phyloP scores from a whole-genome alignment of 2,888 invertebrate genomes.

The Ganaspis brasiliensis region DNA sequence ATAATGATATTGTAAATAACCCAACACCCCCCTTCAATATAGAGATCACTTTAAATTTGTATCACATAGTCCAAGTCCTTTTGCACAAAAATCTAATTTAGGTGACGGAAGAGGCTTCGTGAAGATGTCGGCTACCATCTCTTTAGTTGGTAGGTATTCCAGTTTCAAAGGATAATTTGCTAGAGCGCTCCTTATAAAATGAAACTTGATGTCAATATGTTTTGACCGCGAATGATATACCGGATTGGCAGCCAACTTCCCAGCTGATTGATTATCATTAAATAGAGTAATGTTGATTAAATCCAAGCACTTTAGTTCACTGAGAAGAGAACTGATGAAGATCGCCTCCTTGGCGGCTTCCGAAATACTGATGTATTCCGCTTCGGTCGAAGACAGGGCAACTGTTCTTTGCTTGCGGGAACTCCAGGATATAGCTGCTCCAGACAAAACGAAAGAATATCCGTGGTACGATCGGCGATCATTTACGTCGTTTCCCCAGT shows the following conservation, averaged over 20 bases:
- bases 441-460: conserved; percentile 41
- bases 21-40: background rate
- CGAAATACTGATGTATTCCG: background rate
- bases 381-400: background rate
- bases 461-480: conserved; percentile 33
- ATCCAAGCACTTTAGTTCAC: background rate
- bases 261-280: background rate
- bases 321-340: background rate
- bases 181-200: background rate
- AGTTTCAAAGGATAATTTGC: background rate
- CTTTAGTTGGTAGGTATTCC: background rate
- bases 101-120: background rate
- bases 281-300: background rate
- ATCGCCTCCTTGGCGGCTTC: background rate
- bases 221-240: background rate
- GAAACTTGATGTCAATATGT: background rate
- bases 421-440: conserved; percentile 42
- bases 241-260: background rate
- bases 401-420: background rate
- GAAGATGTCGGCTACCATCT: background rate
- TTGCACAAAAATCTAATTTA: background rate
- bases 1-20: background rate
- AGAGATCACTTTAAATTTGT: background rate
- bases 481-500: conserved; percentile 28
- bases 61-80: background rate